These are phyloP conservation scores for Ametastegia equiseti DNA, from an alignment of 2,888 invertebrate species.

Conservation along the genomic window DNA sequence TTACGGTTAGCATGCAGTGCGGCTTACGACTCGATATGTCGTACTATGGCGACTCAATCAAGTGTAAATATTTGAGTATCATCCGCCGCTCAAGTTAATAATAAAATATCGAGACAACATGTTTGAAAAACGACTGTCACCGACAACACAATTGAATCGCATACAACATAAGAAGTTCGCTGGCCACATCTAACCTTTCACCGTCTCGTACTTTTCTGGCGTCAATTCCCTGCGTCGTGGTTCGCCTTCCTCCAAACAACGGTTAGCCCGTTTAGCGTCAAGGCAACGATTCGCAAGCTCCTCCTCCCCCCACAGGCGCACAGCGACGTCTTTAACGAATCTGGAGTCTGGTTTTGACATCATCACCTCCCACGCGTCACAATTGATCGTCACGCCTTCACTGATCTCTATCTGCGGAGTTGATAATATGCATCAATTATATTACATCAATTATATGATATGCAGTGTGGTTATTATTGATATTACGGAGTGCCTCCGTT, in stretches of 20 bases:
- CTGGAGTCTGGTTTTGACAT: neutral
- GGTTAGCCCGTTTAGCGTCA: neutral
- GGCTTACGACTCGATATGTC: neutral
- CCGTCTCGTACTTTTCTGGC: neutral
- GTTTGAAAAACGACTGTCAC: too few relatives aligned
- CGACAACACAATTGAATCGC: too few relatives aligned
- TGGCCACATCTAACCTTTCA: neutral
- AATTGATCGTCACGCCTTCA: neutral
- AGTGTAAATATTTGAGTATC: neutral
- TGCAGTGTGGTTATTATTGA: too few relatives aligned
- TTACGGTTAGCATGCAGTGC: neutral
- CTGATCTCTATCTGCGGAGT: neutral
- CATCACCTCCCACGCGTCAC: neutral
- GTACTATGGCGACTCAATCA: neutral
- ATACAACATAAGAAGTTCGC: neutral
- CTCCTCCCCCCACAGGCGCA: neutral
- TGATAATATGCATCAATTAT: constrained; percentile 2
- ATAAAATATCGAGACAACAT: neutral
- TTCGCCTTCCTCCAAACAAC: neutral
- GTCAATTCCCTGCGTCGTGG: neutral
- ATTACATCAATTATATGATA: too few relatives aligned
- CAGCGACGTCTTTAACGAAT: neutral
- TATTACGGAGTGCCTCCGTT: neutral
- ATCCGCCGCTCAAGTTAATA: neutral
- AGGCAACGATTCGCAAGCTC: neutral